Base-by-base conservation (phyloP, 2,797 vertebrate genomes). In the Sorex maritimensis region DNA sequence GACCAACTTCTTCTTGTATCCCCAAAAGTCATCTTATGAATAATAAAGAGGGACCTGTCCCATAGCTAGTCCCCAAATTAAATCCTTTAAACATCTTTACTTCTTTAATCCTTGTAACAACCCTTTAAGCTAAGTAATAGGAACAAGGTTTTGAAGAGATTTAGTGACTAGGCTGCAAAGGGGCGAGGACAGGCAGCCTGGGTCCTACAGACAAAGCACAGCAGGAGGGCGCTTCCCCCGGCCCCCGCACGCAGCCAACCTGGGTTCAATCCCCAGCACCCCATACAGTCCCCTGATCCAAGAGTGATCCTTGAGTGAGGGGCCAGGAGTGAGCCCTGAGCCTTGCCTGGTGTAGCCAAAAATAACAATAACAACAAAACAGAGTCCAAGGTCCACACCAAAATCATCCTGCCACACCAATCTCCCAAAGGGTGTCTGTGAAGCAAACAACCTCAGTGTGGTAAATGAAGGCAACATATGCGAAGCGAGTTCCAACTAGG, bases 31-130 rank as follows among this genome's bases (percentile, higher is more conserved):
- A 58, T 55, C 24, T 91, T 49, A 87, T 8, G 55, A 94, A 78
- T 72, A 68, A n/a, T 28, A 52, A 73, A 3, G 6, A 77, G 21
- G 15, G 88, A 80, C 2, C 3, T 28, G 82, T 67, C 28, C 21
- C 23, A 4, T 10, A 71, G n/a, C n/a, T 38, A 67, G 10, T 72
- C 15, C 49, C 63, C 24, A 65, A 13, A 82, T 79, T 73, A 81
- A 92, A 95, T 79, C 55, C 41, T 87, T 87, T 84, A 79, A 7
- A 2, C 0, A 0, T 13, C 55, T 63, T 92, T 77, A 63, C 74
- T 65, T 91, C 69, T 72, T 83, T 69, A 71, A 91, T 92, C 58
- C 30, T 67, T 67, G 1, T 52, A 86, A 68, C 15, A 61, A 21
- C 68, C 15, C 28, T 75, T 78, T 81, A 34, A 86, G 73, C 26